phyloP scores from a whole-genome alignment of 2,888 invertebrate species.

The Ochropacha duplaris region DNA sequence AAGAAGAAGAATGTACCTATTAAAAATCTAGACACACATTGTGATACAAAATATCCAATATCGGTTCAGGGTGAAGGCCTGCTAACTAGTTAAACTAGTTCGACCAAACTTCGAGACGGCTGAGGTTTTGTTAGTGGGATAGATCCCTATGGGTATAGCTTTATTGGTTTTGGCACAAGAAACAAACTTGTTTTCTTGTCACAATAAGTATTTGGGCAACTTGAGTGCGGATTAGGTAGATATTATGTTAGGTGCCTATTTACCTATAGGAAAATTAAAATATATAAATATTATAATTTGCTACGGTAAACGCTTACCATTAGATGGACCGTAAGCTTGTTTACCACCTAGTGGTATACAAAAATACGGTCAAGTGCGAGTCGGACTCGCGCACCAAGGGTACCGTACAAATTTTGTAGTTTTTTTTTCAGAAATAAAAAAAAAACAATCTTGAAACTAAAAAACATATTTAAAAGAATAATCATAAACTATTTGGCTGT shows the following conservation, averaged over 20 bases:
- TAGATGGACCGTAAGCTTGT: too few relatives aligned
- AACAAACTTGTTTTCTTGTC: conserved; percentile 6
- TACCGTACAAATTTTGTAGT: too few relatives aligned
- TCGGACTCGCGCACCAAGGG: too few relatives aligned
- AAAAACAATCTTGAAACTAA: too few relatives aligned
- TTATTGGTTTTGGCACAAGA: background rate
- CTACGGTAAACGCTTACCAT: too few relatives aligned
- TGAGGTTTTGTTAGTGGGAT: background rate
- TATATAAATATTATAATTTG: too few relatives aligned
- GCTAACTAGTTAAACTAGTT: conserved; percentile 13
- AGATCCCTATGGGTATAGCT: background rate
- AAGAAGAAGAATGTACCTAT: too few relatives aligned
- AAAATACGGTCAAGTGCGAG: too few relatives aligned
- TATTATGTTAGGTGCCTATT: conserved; percentile 7
- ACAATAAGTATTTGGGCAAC: conserved; percentile 10
- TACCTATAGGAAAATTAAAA: background rate
- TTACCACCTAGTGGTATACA: too few relatives aligned
- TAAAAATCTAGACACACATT: background rate
- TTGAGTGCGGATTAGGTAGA: conserved; percentile 9
- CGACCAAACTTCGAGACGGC: conserved; percentile 10
- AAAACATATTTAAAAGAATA: too few relatives aligned
- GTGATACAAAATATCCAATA: background rate
- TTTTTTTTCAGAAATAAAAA: too few relatives aligned
- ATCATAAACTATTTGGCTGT: too few relatives aligned
- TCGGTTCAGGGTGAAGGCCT: background rate